Base-by-base conservation (phyloP, 23 tunicate genomes). In the Trididemnum miniatum region DNA sequence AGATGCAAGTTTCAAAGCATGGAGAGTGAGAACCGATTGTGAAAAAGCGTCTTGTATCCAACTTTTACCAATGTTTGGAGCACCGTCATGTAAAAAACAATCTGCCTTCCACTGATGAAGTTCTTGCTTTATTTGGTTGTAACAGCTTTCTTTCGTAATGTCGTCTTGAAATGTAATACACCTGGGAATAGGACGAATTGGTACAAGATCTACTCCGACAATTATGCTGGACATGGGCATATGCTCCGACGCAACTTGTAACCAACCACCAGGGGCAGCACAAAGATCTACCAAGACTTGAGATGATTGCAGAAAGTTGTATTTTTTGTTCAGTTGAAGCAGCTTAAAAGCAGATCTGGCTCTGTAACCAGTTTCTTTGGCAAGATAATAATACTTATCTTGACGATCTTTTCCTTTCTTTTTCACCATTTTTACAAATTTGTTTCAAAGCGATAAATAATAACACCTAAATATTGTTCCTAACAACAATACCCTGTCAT, bases 221-320 rank as follows among this genome's bases (percentile, higher is more conserved):
- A 96, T 92, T 72, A 84, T 72, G 59, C 94, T 91, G 32, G 86
- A 76, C 57, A 88, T 83, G 18, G 97, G 99, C 97, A 91, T 91
- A 74, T 87, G 91, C 44, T 96, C 94, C n/a, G 96, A 85, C 2
- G 99, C 97, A 40, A 96, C 99, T 72, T 95, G 99, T 34, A 89
- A 65, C 99, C 99, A 95, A 35, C 99, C 99, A 31, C 99, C 99
- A 0, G 99, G 99, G 1, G 99, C 99, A 59, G 99, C 99, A 86
- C 99, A 91, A 0, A 91, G 67, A 84, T 96, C 97, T 18, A 96
- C 89, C 20, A 91, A 71, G 22, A 91, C 97, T 83, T 87, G 87
- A 26, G 97, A 96, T 7, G 88, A 62, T 51, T 91, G 94, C 25
- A 91, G 51, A 52, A 96, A 95, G 39, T 88, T 86, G 67, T 86